Percentiles rank a stretch among this genome's conserved stretches.
These are phyloP conservation scores for Acronicta aceris DNA, from an alignment of 2,888 invertebrate genomes.

Conservation along the genomic window DNA sequence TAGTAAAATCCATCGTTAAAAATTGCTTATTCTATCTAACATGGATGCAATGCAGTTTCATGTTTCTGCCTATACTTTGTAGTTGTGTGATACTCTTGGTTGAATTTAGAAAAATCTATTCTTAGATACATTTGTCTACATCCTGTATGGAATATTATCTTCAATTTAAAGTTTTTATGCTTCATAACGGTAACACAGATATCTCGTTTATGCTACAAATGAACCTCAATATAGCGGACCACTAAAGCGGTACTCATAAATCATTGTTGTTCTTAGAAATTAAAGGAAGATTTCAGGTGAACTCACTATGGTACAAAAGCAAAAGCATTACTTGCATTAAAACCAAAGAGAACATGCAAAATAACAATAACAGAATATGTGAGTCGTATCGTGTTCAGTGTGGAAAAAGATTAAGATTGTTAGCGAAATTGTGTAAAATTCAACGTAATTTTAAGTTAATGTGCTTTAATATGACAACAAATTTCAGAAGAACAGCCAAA, in stretches of 20 bases:
- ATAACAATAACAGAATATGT: conserved; percentile 54
- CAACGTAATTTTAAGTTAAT: not conserved
- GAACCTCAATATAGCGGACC: too few species aligned
- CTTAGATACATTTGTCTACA: too few species aligned
- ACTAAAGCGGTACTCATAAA: not conserved
- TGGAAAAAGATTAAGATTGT: not conserved
- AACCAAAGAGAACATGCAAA: conserved; percentile 70
- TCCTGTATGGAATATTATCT: too few species aligned
- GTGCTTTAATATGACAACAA: not conserved
- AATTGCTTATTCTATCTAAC: too few species aligned
- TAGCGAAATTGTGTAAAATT: not conserved
- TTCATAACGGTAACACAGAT: too few species aligned
- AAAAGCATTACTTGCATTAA: conserved; percentile 66
- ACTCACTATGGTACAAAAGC: conserved; percentile 59
- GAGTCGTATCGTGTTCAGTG: conserved; percentile 39
- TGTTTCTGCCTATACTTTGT: too few species aligned
- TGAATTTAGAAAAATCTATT: too few species aligned
- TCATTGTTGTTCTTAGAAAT: conserved; percentile 16
- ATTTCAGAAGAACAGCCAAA: not conserved
- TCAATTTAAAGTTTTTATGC: too few species aligned
- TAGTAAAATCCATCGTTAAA: too few species aligned
- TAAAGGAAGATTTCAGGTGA: conserved; percentile 36
- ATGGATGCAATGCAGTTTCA: too few species aligned
- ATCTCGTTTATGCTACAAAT: too few species aligned
- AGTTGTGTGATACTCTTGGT: too few species aligned